Conservation (phyloP, 1,140 invertebrate species). For the Leptinotarsa texana region DNA sequence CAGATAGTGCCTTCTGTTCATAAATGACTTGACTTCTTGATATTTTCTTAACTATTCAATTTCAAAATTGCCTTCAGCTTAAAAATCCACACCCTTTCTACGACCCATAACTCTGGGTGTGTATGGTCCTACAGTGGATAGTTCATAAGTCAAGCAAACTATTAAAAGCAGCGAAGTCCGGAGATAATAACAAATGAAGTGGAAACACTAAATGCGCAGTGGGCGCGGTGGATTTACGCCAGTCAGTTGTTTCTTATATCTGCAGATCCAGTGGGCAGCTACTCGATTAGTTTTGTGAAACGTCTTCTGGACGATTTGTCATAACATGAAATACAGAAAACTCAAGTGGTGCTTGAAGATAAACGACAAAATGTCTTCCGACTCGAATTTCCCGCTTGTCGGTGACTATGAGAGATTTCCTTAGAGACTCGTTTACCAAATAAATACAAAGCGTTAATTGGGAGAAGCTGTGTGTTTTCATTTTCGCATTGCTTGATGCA, state of each 20-base stretch:
- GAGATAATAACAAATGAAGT: slow-evolving; percentile 8
- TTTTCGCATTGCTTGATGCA: not conserved
- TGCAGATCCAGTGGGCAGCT: slow-evolving; percentile 4
- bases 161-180: not conserved
- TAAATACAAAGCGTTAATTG: not conserved
- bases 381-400: not conserved
- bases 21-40: too few relatives aligned
- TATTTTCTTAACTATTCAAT: not conserved
- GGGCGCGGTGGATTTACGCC: not conserved
- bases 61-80: not conserved
- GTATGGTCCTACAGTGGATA: not conserved
- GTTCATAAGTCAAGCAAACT: not conserved
- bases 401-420: not conserved
- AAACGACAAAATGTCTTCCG: not conserved
- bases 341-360: not conserved
- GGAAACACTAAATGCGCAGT: slow-evolving; percentile 5
- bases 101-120: not conserved
- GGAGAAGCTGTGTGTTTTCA: not conserved
- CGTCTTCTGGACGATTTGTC: not conserved
- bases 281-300: not conserved
- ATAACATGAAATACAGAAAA: not conserved
- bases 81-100: not conserved
- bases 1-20: too few relatives aligned
- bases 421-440: not conserved
- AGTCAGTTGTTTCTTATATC: slow-evolving; percentile 6